These are phyloP conservation scores for Misgurnus anguillicaudatus DNA, from an alignment of 2,113 vertebrate species.

Conservation along the genomic window DNA sequence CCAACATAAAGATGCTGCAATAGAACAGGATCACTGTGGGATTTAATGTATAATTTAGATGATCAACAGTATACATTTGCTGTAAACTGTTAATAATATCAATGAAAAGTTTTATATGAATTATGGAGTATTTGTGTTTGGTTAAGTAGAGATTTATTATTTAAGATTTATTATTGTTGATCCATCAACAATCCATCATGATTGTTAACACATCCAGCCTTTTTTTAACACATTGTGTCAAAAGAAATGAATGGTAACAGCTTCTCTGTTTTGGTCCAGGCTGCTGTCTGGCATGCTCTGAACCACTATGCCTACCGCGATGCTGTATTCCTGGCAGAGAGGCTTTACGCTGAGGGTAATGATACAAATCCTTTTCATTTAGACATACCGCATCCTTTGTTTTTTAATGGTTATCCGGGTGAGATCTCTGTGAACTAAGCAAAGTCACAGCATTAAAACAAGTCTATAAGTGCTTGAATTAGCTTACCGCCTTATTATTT, in stretches of 20 bases:
- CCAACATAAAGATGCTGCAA: background rate
- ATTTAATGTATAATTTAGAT: background rate
- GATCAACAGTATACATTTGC: background rate
- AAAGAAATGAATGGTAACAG: background rate
- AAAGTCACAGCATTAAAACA: background rate
- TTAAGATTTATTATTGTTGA: background rate
- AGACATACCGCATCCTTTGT: background rate
- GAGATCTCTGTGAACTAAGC: background rate
- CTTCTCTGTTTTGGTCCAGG: slow-evolving; percentile 69
- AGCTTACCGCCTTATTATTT: background rate
- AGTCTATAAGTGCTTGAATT: background rate
- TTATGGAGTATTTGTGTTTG: background rate
- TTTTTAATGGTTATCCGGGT: background rate
- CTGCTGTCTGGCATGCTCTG: slow-evolving; percentile 92
- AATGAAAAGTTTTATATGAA: background rate
- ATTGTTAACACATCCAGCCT: background rate
- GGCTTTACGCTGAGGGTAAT: slow-evolving; percentile 89
- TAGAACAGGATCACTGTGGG: background rate
- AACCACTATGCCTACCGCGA: slow-evolving; percentile 91
- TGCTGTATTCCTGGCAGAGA: slow-evolving; percentile 88
- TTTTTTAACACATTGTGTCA: background rate
- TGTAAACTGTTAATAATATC: background rate
- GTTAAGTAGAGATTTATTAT: too few relatives aligned
- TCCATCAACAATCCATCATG: too few relatives aligned
- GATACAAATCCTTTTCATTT: slow-evolving; percentile 26